Percentiles rank a stretch among this genome's conserved stretches.
These are phyloP conservation scores for Eurypyga helias DNA, from an alignment of 2,113 vertebrate species.

Conservation along the genomic window DNA sequence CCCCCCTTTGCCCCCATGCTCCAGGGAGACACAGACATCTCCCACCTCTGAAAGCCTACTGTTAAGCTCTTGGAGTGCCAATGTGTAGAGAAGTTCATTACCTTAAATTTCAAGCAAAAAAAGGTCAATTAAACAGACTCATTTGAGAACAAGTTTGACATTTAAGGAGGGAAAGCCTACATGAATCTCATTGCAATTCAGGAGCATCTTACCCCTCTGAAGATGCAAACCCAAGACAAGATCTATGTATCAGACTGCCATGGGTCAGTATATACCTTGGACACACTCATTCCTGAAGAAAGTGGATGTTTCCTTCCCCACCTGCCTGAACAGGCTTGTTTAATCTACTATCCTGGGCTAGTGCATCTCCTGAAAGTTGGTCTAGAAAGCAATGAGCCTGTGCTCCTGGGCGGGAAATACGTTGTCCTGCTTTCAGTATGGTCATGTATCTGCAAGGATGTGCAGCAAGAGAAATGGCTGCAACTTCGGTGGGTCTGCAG, in stretches of 20 bases:
- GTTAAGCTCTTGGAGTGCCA: not conserved
- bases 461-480: not conserved
- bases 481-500: not conserved
- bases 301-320: accelerated
- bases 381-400: accelerated
- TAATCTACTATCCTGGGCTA: not conserved
- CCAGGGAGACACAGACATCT: not conserved
- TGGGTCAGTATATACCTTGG: not conserved
- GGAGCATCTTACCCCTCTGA: not conserved
- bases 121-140: not conserved
- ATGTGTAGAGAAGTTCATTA: not conserved
- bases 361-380: not conserved
- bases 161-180: not conserved
- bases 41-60: not conserved
- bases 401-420: not conserved
- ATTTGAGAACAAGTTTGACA: not conserved
- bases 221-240: not conserved
- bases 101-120: not conserved
- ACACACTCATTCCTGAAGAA: not conserved
- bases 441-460: not conserved
- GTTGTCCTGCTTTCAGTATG: not conserved
- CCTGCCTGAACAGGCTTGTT: not conserved
- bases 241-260: not conserved
- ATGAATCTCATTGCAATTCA: not conserved
- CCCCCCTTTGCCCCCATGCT: not conserved